Conservation (phyloP, 2,888 invertebrate genomes). For the Agrochola circellaris region DNA sequence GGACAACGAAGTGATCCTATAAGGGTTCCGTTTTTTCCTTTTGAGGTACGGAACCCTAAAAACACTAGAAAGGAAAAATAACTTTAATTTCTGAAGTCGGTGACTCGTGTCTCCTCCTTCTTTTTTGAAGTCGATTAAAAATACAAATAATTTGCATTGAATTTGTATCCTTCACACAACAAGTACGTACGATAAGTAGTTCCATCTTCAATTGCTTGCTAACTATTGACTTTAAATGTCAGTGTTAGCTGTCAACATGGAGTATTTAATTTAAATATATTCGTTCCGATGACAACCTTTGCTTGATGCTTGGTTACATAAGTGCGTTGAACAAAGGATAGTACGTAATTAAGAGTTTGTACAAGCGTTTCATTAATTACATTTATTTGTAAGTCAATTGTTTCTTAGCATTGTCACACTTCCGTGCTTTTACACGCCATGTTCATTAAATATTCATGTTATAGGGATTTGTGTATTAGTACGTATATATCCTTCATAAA, state of each 20-base stretch:
- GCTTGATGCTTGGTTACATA: conserved; percentile 23
- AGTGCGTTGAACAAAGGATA: conserved; percentile 37
- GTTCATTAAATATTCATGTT: background rate
- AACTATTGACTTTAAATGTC: conserved; percentile 58
- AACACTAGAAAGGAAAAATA: no score
- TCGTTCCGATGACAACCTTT: conserved; percentile 39
- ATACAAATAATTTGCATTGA: conserved; percentile 9
- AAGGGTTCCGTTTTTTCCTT: no score
- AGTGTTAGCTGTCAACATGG: conserved; percentile 53
- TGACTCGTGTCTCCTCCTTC: no score
- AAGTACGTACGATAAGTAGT: conserved; percentile 35
- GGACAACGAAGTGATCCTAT: no score
- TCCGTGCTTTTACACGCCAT: background rate
- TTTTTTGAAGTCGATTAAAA: background rate
- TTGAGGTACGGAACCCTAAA: no score
- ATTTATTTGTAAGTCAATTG: conserved; percentile 30
- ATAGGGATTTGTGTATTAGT: background rate
- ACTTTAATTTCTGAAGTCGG: no score
- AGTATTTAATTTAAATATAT: conserved; percentile 58
- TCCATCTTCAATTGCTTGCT: conserved; percentile 49
- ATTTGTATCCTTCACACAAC: conserved; percentile 31
- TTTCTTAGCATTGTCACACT: conserved; percentile 24
- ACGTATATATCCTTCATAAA: background rate
- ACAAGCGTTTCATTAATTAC: conserved; percentile 11
- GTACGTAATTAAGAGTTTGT: conserved; percentile 30